Evolutionary conservation across 2,888 invertebrate genomes (phyloP).

Genomic region (Drosophila mettleri): DNA sequence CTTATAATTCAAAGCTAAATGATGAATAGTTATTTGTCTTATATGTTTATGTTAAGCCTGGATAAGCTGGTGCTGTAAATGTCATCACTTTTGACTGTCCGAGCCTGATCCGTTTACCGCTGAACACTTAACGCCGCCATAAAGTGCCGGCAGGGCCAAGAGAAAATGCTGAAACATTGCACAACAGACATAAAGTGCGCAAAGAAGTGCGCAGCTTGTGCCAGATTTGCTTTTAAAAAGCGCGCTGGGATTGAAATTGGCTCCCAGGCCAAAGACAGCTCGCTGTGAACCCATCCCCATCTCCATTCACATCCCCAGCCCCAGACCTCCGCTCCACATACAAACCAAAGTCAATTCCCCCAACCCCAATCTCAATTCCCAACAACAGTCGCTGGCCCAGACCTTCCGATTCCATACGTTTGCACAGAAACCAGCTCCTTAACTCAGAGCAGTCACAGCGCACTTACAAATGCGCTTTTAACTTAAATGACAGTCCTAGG

Average conservation of each 20-base stretch:
- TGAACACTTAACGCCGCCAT: conserved; percentile 59
- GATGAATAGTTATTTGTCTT: conserved; percentile 5
- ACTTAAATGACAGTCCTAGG: conserved; percentile 72
- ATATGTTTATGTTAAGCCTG: conserved; percentile 1
- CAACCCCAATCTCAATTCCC: conserved; percentile 16
- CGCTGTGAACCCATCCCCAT: too few species aligned
- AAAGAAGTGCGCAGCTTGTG: conserved; percentile 53
- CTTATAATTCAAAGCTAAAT: neutral
- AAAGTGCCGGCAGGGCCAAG: conserved; percentile 41
- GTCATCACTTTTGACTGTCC: conserved; percentile 41
- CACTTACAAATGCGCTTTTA: conserved; percentile 77
- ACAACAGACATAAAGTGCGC: conserved; percentile 52
- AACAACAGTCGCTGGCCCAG: conserved; percentile 27
- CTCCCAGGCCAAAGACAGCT: conserved; percentile 38
- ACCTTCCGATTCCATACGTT: conserved; percentile 12
- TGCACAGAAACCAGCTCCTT: conserved; percentile 10
- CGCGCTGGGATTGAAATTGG: conserved; percentile 63
- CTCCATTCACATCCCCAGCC: neutral
- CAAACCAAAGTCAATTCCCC: neutral
- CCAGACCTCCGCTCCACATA: neutral
- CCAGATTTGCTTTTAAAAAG: conserved; percentile 73
- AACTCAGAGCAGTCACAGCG: conserved; percentile 31
- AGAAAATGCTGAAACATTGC: conserved; percentile 63
- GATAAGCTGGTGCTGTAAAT: conserved; percentile 26
- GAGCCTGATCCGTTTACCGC: conserved; percentile 41